phyloP scores from a whole-genome alignment of 2,113 vertebrate genomes.

The Cephalophus harveyi region DNA sequence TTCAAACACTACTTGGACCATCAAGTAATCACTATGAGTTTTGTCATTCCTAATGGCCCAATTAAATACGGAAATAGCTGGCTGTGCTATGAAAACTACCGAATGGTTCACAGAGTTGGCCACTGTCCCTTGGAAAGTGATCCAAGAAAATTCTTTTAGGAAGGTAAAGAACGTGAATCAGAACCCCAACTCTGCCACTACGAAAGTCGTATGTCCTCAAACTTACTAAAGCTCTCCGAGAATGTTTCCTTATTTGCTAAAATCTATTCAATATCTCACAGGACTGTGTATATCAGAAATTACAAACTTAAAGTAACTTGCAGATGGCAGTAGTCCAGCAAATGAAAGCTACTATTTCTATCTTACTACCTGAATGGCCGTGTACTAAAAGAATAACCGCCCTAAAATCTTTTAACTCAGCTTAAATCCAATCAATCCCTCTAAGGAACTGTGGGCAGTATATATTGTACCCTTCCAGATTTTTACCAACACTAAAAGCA shows the following conservation, averaged over 20 bases:
- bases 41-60: background rate
- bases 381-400: background rate
- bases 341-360: background rate
- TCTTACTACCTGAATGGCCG: background rate
- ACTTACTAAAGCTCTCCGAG: background rate
- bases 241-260: background rate
- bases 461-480: background rate
- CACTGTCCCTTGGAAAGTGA: slow-evolving; percentile 6
- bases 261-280: background rate
- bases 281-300: background rate
- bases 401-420: background rate
- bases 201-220: background rate
- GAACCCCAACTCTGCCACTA: background rate
- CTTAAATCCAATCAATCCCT: background rate
- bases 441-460: background rate
- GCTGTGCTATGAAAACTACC: background rate
- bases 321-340: background rate
- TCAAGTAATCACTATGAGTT: background rate
- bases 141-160: slow-evolving; percentile 4
- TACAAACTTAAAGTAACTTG: background rate
- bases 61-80: background rate
- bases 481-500: slow-evolving; percentile 17
- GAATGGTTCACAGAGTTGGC: background rate
- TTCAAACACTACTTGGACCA: background rate
- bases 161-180: slow-evolving; percentile 9